Evolutionary conservation across 2,888 invertebrate species (phyloP), one percentile per base, ranked within the genome.

Genomic region (Pachycephus smyrnensis): DNA sequence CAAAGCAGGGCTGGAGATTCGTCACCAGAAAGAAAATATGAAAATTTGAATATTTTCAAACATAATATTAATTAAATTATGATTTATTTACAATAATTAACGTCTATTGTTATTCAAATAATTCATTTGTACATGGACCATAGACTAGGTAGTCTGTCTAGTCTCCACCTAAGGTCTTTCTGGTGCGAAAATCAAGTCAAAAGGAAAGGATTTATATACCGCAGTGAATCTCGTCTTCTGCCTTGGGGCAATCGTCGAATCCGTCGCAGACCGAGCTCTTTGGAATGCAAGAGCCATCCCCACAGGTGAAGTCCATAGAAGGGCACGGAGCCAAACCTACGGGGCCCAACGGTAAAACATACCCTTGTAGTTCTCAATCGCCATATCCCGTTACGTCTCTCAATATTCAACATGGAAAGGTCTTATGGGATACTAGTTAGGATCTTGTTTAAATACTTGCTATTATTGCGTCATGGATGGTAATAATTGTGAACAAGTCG

Each of bases 251-350:
- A 92, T 97, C 95, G 88, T 93, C 93, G 86, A 93, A 94, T 80
- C 95, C 95, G 90, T 97, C 95, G 90, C 97, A 97, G 76, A 95
- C 94, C 83, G 94, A 92, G 73, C 93, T 91, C 82, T 94, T 93
- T 73, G 95, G 94, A 86, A 97, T 94, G 90, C 97, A 97, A 85
- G 94, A 93, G 76, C 96, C 95, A 90, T 96, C 95, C 79, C 92
- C 93, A 91, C 97, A 97, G 82, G 94, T 94, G 92, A 96, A 96
- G 86, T 93, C 92, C 86, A 90, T 90, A 80, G 90, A 83, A 77
- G 90, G 89, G 88, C 93, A 93, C 83, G 91, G 91, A 80, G 91
- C 91, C 86, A 89, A 84, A 89, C 89, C 90, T 90, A 87, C 83
- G 84, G 85, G 86, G 81, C 84, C 85, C 84, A 84, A 82, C 87